These are phyloP conservation scores for Trinorchestia longiramus DNA, from an alignment of 1,140 invertebrate genomes.

Conservation along the genomic window DNA sequence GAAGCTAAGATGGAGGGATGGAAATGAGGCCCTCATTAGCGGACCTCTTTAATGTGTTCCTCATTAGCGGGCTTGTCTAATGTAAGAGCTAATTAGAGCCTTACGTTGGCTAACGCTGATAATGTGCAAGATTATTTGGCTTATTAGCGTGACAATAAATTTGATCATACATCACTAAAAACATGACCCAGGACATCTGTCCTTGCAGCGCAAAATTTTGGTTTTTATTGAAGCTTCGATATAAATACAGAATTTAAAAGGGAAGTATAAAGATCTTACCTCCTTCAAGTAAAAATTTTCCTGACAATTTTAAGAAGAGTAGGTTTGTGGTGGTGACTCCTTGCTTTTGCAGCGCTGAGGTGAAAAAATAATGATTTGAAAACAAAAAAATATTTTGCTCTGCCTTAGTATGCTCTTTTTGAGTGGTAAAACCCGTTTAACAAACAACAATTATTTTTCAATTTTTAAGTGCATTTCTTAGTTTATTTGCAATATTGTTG, in stretches of 20 bases:
- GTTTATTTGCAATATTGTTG: too few species aligned
- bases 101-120: neutral
- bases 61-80: neutral
- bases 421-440: too few species aligned
- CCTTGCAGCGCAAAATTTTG: neutral
- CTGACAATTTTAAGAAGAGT: too few species aligned
- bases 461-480: too few species aligned
- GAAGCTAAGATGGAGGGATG: neutral
- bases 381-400: too few species aligned
- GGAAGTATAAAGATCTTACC: too few species aligned
- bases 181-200: neutral
- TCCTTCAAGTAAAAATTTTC: too few species aligned
- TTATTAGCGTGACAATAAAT: neutral
- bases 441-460: too few species aligned
- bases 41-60: neutral
- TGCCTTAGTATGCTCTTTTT: too few species aligned
- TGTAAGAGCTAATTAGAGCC: neutral
- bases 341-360: too few species aligned
- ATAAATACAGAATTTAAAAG: neutral
- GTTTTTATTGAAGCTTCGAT: neutral
- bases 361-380: too few species aligned
- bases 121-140: neutral
- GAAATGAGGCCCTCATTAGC: neutral
- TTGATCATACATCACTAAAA: neutral
- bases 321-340: too few species aligned